Percentiles rank a stretch among this genome's conserved stretches.
Conservation (phyloP, 2,113 vertebrate genomes). For the Australoheros scitulus region DNA sequence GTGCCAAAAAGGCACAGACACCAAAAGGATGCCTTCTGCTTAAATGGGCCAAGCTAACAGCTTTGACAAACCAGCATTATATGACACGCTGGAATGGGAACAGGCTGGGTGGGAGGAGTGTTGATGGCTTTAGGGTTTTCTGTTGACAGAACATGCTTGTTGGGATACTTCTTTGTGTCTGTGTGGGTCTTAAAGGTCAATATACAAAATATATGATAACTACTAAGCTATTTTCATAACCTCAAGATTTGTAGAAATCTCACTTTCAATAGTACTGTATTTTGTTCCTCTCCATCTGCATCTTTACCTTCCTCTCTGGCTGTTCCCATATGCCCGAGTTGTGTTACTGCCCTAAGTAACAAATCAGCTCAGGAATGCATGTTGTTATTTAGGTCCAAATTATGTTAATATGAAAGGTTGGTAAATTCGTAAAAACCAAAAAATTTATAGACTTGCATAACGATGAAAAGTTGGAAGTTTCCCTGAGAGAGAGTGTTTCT, state of each 20-base stretch:
- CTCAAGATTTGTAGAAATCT: not conserved
- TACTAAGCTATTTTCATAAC: not conserved
- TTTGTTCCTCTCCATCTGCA: not conserved
- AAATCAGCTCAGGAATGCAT: conserved; percentile 86
- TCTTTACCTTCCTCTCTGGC: conserved; percentile 26
- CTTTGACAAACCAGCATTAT: not conserved
- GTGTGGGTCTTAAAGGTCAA: not conserved
- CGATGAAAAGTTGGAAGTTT: conserved; percentile 64
- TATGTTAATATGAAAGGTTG: conserved; percentile 65
- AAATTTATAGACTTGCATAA: conserved; percentile 82
- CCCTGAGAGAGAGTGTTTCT: conserved; percentile 6
- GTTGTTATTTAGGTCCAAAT: conserved; percentile 61
- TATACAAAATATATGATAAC: not conserved
- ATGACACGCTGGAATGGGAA: not conserved
- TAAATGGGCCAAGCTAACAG: not conserved
- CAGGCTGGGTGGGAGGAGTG: not conserved
- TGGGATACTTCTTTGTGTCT: not conserved
- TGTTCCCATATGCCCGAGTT: conserved; percentile 62
- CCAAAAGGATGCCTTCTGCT: not conserved
- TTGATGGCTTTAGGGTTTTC: conserved; percentile 1
- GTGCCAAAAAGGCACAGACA: not conserved
- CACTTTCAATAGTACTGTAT: not conserved
- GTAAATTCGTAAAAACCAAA: conserved; percentile 86
- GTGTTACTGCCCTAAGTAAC: conserved; percentile 81
- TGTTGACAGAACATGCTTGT: not conserved